Evolutionary conservation across 2,113 vertebrate species (phyloP), one percentile per base, ranked within the genome.

Genomic region (Coreoperca whiteheadi): DNA sequence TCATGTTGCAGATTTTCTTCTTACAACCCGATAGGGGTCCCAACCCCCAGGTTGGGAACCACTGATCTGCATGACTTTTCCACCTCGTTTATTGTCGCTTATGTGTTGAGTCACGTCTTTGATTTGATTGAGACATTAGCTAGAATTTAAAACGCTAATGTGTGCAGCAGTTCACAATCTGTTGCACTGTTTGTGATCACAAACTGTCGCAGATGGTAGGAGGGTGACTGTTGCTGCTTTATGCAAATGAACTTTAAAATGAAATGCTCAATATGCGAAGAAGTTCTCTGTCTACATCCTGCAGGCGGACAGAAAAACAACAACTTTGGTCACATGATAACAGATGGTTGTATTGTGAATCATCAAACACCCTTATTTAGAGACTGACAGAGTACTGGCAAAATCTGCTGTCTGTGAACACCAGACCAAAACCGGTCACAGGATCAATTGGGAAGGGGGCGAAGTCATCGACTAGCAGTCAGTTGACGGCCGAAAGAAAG

Each of bases 221-320:
- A 66, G 77, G 70, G 65, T 79, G 81, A 84, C 81, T 73, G 85
- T 72, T 76, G 59, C 43, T 53, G 28, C 37, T 81, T 78, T 43
- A 74, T 78, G 85, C 80, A 84, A 84, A 83, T 68, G 18, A 30
- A 48, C 39, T 84, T 67, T 65, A 30, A 85, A 88, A 86, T 85
- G 9, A 71, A 64, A 72, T 59, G 66, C 43, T 48, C 21, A 30
- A 32, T 32, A 72, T 73, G 59, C 9, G 6, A 51, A 72, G 41
- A 34, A 50, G 34, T 56, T 81, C 25, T 56, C 48, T 43, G 43
- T 70, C 77, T 67, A 16, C 61, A 61, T 8, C 4, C 32, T 34
- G 32, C 6, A n/a, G 67, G 75, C 1, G 32, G 60, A 61, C 43
- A 57, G 57, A 59, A 71, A 66, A 83, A 61, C 61, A 82, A 67